Evolutionary conservation across 1,140 invertebrate species (phyloP).

Genomic region (Euglossa dilemma): DNA sequence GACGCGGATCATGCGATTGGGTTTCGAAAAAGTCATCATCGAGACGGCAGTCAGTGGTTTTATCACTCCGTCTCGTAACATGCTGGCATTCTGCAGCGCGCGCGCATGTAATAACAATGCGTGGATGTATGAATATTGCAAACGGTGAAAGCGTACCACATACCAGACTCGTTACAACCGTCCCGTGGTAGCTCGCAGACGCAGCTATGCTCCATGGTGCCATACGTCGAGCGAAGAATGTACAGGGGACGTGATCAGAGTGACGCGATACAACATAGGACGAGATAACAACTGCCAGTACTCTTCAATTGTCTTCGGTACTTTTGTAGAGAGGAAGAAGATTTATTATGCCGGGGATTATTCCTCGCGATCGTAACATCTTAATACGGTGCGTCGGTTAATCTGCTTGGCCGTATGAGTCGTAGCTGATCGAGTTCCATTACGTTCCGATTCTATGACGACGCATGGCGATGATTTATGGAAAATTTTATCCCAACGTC

Average conservation of each 20-base stretch:
- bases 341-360: neutral
- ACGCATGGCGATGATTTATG: too few relatives aligned
- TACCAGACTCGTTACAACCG: constrained; percentile 72
- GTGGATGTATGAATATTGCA: constrained; percentile 74
- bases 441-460: too few relatives aligned
- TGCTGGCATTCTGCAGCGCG: constrained; percentile 34
- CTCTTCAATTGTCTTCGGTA: neutral
- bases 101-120: constrained; percentile 50
- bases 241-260: constrained; percentile 31
- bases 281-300: neutral
- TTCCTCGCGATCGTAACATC: neutral
- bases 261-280: constrained; percentile 6
- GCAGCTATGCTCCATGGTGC: neutral
- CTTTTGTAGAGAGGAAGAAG: neutral
- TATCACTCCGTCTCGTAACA: constrained; percentile 6
- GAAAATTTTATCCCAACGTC: too few relatives aligned
- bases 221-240: constrained; percentile 24
- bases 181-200: constrained; percentile 53
- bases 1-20: neutral
- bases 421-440: too few relatives aligned
- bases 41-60: neutral
- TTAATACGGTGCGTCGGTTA: neutral
- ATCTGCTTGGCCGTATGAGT: too few relatives aligned
- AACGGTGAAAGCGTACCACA: constrained; percentile 79
- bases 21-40: constrained; percentile 1